Evolutionary conservation across 2,888 invertebrate genomes (phyloP), one percentile per base, ranked within the genome.

Genomic region (Polymixis lichenea): DNA sequence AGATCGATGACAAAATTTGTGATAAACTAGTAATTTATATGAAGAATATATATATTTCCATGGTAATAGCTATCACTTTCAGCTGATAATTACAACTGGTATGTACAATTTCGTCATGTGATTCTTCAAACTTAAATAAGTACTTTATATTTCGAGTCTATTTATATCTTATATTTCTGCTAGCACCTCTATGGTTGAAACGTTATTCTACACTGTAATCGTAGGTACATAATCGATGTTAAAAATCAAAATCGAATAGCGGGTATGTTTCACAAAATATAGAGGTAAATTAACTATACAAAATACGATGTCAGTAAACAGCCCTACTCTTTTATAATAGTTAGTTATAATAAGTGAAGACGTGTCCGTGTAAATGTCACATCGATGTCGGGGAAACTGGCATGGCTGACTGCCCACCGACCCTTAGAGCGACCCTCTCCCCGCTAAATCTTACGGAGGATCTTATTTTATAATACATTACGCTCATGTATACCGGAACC

Each of bases 331-430:
- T 67, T 68, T 77, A 80, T 77, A 61, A 68, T 68, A 70, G n/a
- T 74, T 70, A 72, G 32, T 78, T 75, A 80, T 82, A 76, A 83
- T 70, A 72, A 70, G 68, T 78, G 87, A 82, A 80, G 84, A 80
- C 56, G 68, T 75, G 81, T 81, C 84, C 78, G 85, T 87, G 83
- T 86, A 87, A 85, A 88, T 88, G 85, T 88, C 86, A 86, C 80
- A 75, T 87, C 74, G 85, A 83, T 79, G 89, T 89, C 84, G 82
- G 83, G 82, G 82, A 71, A 82, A 83, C 78, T 53, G n/a, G 80
- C 81, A 89, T 80, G 86, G 85, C 78, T 90, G 82, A 84, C 77
- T 89, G 88, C 85, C 61, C 86, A 76, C 61, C 77, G 75, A 74
- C 82, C 85, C 82, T 77, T 80, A 77, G 73, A 73, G 79, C 69